phyloP scores from a whole-genome alignment of 2,113 vertebrate species.

The Pao palembangensis region DNA sequence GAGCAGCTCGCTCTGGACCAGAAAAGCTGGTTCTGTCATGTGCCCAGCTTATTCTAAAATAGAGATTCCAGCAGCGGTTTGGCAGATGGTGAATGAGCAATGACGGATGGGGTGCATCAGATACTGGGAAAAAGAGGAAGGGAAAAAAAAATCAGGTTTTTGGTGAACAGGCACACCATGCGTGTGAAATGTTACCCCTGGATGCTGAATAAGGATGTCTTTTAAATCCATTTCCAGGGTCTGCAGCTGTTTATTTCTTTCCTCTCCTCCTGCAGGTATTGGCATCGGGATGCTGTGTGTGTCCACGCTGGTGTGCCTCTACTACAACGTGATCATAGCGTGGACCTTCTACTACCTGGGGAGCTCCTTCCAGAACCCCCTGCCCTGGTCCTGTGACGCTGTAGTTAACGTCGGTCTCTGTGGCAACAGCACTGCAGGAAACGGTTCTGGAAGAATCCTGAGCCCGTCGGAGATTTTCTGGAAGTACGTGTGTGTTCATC shows the following conservation, averaged over 20 bases:
- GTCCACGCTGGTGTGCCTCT: conserved; percentile 78
- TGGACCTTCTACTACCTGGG: conserved; percentile 83
- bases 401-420: conserved; percentile 65
- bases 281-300: conserved; percentile 84
- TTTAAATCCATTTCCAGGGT: no score
- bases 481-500: conserved; percentile 75
- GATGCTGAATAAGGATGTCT: no score
- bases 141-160: not conserved
- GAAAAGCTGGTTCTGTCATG: not conserved
- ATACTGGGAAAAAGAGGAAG: not conserved
- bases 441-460: conserved; percentile 33
- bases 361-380: conserved; percentile 78
- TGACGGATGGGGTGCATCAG: not conserved
- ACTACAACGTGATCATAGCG: conserved; percentile 82
- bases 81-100: not conserved
- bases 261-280: conserved; percentile 65
- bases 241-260: not conserved
- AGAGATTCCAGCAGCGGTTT: not conserved
- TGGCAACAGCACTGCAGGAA: conserved; percentile 35
- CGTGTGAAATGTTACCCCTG: not conserved
- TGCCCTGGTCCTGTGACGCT: conserved; percentile 81
- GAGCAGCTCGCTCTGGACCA: not conserved
- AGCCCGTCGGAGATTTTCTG: conserved; percentile 81
- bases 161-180: not conserved
- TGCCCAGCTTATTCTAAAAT: not conserved